Base-by-base conservation (phyloP, 2,888 invertebrate species). In the Lucinisca nassula region DNA sequence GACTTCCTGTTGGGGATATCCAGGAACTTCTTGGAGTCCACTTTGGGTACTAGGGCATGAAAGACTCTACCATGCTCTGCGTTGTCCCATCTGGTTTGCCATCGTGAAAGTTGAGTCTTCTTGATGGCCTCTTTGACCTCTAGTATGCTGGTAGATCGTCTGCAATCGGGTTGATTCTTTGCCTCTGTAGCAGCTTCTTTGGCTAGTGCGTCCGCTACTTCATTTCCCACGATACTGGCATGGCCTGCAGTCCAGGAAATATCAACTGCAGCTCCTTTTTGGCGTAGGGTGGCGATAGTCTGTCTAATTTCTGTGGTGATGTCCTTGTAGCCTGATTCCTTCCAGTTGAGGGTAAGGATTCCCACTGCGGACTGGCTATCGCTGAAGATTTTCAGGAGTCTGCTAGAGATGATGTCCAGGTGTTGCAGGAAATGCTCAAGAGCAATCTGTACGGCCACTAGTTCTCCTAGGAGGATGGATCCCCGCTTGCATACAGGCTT, bases 381-480 rank as follows among this genome's bases (percentile, higher is more conserved):
- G 32, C 73, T 73, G 17, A 55, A 32, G 17, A 81, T 74, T 30
- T 55, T 58, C 38, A 74, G n/a, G 14, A 37, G n/a, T 51, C 40
- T 40, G 21, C 49, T 10, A 10, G 49, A 14, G 0, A 49, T 35
- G 32, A 14, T 24, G n/a, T 70, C 30, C 37, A n/a, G 17, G 12
- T 79, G 67, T n/a, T 67, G 40, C 4, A 79, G 30, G 49, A 80
- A 30, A 40, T 37, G 24, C 21, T 81, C 30, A 8, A 81, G 74
- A 14, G 79, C 58, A 24, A 83, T 79, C 30, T 79, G 72, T 27
- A 82, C 51, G 8, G 82, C 83, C 27, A 83, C 79, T 21, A 83
- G 24, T 74, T 83, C 79, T n/a, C 83, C 83, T 24, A 78, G 21
- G 21, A 83, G 61, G 14, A 83, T 83, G 51, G 78, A 74, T 27